Evolutionary conservation across 2,888 invertebrate genomes (phyloP).

Genomic region (Sesia apiformis): DNA sequence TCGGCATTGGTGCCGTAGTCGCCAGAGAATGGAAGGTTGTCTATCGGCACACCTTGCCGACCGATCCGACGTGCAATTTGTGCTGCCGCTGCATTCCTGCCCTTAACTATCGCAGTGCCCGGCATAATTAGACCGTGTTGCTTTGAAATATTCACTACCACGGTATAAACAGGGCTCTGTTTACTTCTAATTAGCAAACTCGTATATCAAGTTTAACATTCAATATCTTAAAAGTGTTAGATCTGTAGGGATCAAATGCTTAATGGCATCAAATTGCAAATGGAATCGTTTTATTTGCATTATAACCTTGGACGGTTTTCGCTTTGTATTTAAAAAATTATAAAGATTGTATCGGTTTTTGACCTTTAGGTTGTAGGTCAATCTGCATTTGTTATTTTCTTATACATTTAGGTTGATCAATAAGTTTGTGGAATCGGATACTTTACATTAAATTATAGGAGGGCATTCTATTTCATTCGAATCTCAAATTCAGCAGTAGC

Average conservation of each 20-base stretch:
- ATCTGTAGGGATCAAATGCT: background rate
- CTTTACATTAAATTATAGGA: no score
- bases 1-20: conserved; percentile 52
- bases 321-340: background rate
- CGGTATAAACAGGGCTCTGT: background rate
- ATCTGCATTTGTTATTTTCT: no score
- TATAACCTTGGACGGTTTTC: background rate
- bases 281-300: background rate
- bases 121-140: conserved; percentile 32
- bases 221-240: background rate
- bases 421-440: no score
- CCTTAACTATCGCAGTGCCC: conserved; percentile 36
- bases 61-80: conserved; percentile 44
- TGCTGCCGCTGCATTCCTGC: conserved; percentile 41
- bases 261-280: background rate
- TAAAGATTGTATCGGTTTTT: no score
- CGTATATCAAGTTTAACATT: background rate
- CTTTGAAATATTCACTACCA: conserved; percentile 1
- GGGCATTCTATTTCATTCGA: no score
- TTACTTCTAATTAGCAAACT: background rate
- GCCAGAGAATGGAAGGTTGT: conserved; percentile 64
- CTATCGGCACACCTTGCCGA: conserved; percentile 52
- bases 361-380: no score
- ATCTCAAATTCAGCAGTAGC: no score
- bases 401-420: no score